Conservation (phyloP, 2,113 vertebrate genomes). For the Aspidoscelis tigris region DNA sequence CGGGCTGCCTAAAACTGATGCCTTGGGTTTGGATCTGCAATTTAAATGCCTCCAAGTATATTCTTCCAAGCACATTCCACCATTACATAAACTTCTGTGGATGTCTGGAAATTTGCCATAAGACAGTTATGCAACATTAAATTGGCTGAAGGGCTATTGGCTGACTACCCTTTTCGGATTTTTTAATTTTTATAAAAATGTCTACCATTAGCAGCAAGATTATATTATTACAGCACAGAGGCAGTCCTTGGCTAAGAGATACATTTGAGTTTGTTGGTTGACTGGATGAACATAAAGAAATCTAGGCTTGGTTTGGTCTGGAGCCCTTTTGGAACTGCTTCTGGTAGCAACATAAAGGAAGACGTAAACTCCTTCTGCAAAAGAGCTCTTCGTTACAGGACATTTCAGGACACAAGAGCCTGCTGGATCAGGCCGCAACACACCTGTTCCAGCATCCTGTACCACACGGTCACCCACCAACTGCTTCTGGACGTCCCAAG, state of each 20-base stretch:
- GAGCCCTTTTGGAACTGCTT: background rate
- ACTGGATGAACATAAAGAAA: background rate
- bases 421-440: too few species aligned
- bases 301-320: background rate
- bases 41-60: background rate
- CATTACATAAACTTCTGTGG: slow-evolving; percentile 32
- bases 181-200: background rate
- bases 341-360: background rate
- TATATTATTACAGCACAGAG: background rate
- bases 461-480: too few species aligned
- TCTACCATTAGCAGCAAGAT: background rate
- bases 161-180: background rate
- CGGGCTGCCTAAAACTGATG: too few species aligned
- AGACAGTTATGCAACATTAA: slow-evolving; percentile 19
- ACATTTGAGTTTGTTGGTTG: background rate
- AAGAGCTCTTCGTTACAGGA: background rate
- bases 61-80: background rate
- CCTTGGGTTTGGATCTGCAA: background rate
- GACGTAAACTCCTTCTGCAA: background rate
- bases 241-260: slow-evolving; percentile 5
- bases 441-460: too few species aligned
- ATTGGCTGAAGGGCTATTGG: slow-evolving; percentile 2
- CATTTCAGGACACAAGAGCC: too few species aligned
- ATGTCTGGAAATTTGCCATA: slow-evolving; percentile 19
- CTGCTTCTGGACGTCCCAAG: too few species aligned